phyloP scores from a whole-genome alignment of 1,140 invertebrate genomes.

The Papilio dardanus region DNA sequence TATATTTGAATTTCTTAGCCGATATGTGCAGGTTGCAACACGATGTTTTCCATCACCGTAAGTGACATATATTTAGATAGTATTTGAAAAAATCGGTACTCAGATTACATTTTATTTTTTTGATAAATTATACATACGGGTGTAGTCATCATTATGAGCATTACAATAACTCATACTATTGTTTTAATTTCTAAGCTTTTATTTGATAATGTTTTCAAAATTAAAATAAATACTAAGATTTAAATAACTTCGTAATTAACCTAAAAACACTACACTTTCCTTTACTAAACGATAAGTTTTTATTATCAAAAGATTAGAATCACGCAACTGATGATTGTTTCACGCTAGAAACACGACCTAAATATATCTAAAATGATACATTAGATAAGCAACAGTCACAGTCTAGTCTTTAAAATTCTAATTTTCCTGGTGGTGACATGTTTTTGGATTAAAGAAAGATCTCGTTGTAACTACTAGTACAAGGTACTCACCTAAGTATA shows the following conservation, averaged over 20 bases:
- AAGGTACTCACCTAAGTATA: conserved; percentile 89
- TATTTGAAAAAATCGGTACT: too few relatives aligned
- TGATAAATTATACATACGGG: too few relatives aligned
- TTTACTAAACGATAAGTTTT: neutral
- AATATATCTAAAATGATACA: neutral
- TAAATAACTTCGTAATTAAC: neutral
- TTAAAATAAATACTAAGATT: too few relatives aligned
- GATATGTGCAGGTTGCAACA: too few relatives aligned
- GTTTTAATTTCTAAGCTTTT: too few relatives aligned
- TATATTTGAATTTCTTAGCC: too few relatives aligned
- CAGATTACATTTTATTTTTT: too few relatives aligned
- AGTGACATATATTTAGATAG: too few relatives aligned
- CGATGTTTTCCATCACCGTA: too few relatives aligned
- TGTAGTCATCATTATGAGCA: too few relatives aligned
- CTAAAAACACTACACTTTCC: neutral
- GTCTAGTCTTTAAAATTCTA: neutral
- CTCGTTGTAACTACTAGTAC: neutral
- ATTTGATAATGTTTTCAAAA: too few relatives aligned
- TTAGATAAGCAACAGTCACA: neutral
- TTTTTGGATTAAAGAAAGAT: neutral
- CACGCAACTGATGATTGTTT: neutral
- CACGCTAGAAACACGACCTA: neutral
- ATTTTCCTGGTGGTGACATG: neutral
- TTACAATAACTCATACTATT: too few relatives aligned
- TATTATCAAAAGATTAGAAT: neutral